Conservation (phyloP, 2,888 invertebrate genomes). For the Diabrotica balteata region DNA sequence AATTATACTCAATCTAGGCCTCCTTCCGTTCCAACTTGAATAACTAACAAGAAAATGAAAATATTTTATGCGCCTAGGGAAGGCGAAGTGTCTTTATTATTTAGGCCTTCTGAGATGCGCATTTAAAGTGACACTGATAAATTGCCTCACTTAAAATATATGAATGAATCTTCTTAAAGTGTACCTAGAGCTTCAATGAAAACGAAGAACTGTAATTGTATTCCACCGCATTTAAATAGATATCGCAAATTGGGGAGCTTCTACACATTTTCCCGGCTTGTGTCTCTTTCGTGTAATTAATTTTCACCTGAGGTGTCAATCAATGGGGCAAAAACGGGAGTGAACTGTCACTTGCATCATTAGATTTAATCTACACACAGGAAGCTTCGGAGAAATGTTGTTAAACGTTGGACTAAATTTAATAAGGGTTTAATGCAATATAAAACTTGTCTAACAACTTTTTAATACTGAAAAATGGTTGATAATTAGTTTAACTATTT, state of each 20-base stretch:
- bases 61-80: conserved; percentile 28
- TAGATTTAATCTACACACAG: neutral
- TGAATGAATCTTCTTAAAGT: conserved; percentile 16
- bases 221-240: conserved; percentile 18
- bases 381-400: neutral
- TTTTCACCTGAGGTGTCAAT: conserved; percentile 12
- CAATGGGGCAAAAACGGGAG: neutral
- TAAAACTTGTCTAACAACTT: too few species aligned
- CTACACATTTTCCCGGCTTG: neutral
- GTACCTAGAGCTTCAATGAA: conserved; percentile 13
- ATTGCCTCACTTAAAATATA: conserved; percentile 27
- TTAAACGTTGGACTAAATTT: too few species aligned
- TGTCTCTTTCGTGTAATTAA: conserved; percentile 6
- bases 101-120: conserved; percentile 23
- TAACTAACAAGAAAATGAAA: conserved; percentile 33
- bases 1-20: conserved; percentile 26
- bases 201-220: conserved; percentile 18
- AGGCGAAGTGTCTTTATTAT: conserved; percentile 31
- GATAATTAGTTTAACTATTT: too few species aligned
- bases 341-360: conserved; percentile 5
- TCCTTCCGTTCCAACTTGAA: conserved; percentile 7
- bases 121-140: conserved; percentile 29
- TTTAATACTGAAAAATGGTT: too few species aligned
- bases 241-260: conserved; percentile 17
- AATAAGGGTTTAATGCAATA: too few species aligned